phyloP scores from a whole-genome alignment of 2,797 vertebrate species.

The Mormyrops attenuatus region DNA sequence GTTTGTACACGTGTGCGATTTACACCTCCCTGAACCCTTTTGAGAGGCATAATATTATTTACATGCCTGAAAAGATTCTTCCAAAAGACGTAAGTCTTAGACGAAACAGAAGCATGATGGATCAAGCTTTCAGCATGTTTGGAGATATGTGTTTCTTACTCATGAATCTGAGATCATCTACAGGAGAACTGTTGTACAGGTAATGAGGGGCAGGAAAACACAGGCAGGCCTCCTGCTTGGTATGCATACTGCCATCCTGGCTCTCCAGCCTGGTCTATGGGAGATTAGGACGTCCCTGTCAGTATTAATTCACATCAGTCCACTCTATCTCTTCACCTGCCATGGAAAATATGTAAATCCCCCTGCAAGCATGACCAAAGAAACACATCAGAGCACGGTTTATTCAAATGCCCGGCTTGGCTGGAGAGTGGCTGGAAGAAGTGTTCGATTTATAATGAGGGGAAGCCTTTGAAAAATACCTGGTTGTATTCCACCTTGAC shows the following conservation, averaged over 20 bases:
- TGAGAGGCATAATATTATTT: neutral
- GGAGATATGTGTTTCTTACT: neutral
- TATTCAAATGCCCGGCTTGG: constrained; percentile 19
- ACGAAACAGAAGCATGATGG: neutral
- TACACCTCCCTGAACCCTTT: neutral
- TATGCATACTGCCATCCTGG: neutral
- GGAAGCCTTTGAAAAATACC: constrained; percentile 27
- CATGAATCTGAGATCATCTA: neutral
- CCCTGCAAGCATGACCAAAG: constrained; percentile 16
- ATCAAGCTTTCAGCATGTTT: neutral
- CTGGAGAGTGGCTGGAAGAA: neutral
- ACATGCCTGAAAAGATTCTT: neutral
- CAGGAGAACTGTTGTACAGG: neutral
- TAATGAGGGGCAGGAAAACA: neutral
- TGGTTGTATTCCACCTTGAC: constrained; percentile 32
- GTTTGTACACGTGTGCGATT: neutral
- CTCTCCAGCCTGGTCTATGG: constrained; percentile 8
- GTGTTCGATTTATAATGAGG: constrained; percentile 31
- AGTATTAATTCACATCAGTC: constrained; percentile 12
- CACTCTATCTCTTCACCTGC: constrained; percentile 11
- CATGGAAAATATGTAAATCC: constrained; percentile 21
- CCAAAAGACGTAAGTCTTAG: neutral
- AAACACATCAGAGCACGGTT: constrained; percentile 29
- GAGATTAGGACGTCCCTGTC: constrained; percentile 20
- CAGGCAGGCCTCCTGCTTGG: neutral